Base-by-base conservation (phyloP, 2,113 vertebrate species). In the Centropristis striata region DNA sequence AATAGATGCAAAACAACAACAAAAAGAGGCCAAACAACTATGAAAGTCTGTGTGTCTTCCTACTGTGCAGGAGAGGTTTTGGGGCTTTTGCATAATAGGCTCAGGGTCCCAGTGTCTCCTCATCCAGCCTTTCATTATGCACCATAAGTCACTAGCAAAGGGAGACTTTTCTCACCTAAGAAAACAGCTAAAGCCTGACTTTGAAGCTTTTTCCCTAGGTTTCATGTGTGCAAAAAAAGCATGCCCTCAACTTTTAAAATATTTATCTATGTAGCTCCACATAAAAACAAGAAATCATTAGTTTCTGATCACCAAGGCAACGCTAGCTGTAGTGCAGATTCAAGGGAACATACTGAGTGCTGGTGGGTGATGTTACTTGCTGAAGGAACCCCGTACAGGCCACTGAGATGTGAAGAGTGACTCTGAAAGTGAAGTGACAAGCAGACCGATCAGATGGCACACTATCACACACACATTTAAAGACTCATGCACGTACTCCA, bases 371-470 rank as follows among this genome's bases (percentile, higher is more conserved):
- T 94, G 71, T 95, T 76, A 70, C 96, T 86, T 0, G 94, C 94
- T 58, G 95, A 79, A 80, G 95, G 89, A 49, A 94, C 91, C 77
- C 96, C 96, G 0, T 98, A 98, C 70, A 98, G 92, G 88, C 96
- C 94, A 9, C 97, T 95, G 89, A 98, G 93, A 87, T 97, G 96
- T 73, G 97, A 95, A 0, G 96, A 96, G 92, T 96, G 97, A 88
- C 96, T 95, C 98, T 99, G 90, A 1, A 85, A 91, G 1, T 21
- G 74, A 74, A 90, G 0, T 18, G 75, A 87, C 75, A 90, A 78
- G 82, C 79, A 92, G 51, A 68, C 49, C 21, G 39, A 80, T 90
- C 70, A 90, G 83, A 84, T 50, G 75, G 49, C 65, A 44, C 18
- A 55, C 10, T 60, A 61, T 70, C 51, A 4, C 0, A 50, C 0